phyloP scores from a whole-genome alignment of 2,113 vertebrate species.

The Silurus glanis region DNA sequence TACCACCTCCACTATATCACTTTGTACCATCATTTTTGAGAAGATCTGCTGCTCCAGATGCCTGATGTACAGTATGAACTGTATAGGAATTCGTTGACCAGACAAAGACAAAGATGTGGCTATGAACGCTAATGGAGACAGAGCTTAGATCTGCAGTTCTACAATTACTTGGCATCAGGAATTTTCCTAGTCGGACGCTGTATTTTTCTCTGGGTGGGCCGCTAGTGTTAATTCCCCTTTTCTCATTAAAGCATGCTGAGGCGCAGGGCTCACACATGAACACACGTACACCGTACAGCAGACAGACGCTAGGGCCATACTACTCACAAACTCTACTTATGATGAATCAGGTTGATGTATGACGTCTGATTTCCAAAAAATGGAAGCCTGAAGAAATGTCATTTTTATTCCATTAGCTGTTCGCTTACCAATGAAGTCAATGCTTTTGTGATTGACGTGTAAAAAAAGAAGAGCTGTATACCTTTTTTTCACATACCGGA shows the following conservation, averaged over 20 bases:
- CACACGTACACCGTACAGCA: neutral
- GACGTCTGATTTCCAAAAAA: neutral
- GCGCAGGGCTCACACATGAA: neutral
- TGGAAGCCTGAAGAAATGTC: neutral
- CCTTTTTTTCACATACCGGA: neutral
- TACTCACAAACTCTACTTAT: neutral
- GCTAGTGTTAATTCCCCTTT: neutral
- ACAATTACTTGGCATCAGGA: neutral
- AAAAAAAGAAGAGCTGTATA: neutral
- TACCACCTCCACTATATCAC: neutral
- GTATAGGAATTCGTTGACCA: too few relatives aligned
- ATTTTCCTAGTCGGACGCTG: neutral
- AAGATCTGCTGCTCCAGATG: neutral
- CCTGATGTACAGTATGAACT: neutral
- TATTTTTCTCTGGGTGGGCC: neutral
- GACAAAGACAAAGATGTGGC: neutral
- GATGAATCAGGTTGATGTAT: neutral
- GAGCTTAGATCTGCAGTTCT: neutral
- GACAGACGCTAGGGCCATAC: neutral
- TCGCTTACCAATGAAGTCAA: neutral
- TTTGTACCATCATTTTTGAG: neutral
- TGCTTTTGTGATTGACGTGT: neutral
- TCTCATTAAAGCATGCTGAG: neutral
- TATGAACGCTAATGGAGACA: neutral
- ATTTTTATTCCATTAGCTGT: neutral